Evolutionary conservation across 2,113 vertebrate species (phyloP), one percentile per base, ranked within the genome.

Genomic region (Physeter macrocephalus): DNA sequence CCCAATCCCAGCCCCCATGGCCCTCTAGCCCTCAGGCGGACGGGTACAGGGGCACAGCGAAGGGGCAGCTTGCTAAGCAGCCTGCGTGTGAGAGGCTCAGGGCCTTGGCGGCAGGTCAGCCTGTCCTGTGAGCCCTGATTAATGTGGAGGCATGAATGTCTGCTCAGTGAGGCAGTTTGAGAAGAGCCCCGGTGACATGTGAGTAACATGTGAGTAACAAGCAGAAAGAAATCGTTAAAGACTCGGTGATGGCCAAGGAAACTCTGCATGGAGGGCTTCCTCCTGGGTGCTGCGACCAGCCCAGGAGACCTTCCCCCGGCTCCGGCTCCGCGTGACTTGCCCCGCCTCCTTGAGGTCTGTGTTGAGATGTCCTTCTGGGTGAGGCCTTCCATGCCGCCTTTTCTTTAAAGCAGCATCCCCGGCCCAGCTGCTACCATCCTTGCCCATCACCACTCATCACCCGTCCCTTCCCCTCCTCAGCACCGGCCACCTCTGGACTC

Each of bases 1-100:
- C 27, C 72, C 72, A 18, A 15, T 27, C 27, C 27, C 4, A 61
- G 59, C 23, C 59, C 59, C 59, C 41, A 31, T 27, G 72, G 15
- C 27, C 8, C 72, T 46, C 31, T 18, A 1, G 0, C 15, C 27
- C 72, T 46, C 41, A 75, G 0, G 1, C 1, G 0, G 27, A 17
- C 0, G 2, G 72, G 8, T 15, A 1, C 46, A 29, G 46, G 41
- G 41, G 27, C 31, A 1, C 72, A 25, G 29, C 29, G 14, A 31
- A 17, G 27, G 41, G 8, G 4, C 41, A 18, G 15, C 46, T 1
- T 46, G 15, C 72, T 75, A 46, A 75, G 72, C 14, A 46, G 41
- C 8, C 72, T 15, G 13, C 8, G 41, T 18, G 27, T 10, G 72
- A 46, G 27, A 3, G 29, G 27, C 41, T 31, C 2, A 0, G 72